phyloP scores from a whole-genome alignment of 2,797 vertebrate genomes.

The Gastrophryne carolinensis region DNA sequence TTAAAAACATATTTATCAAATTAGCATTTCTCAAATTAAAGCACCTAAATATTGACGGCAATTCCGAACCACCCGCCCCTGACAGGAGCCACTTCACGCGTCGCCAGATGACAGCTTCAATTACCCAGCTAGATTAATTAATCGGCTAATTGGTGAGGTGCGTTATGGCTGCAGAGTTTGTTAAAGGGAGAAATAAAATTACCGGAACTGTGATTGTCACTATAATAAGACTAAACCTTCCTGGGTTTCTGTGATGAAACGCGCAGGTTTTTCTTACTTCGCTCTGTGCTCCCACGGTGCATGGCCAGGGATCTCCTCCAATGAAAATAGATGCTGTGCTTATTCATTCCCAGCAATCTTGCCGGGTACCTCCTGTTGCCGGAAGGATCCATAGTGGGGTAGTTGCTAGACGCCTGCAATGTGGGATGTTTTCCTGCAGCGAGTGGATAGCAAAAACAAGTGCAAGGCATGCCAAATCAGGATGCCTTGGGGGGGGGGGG shows the following conservation, averaged over 20 bases:
- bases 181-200: not conserved
- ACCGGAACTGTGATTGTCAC: too few relatives aligned
- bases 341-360: too few relatives aligned
- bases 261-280: too few relatives aligned
- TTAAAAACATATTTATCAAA: slow-evolving; percentile 44
- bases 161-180: not conserved
- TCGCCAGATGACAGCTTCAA: slow-evolving; percentile 41
- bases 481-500: not conserved
- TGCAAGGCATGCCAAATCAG: not conserved
- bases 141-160: slow-evolving; percentile 42
- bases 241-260: too few relatives aligned
- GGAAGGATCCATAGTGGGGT: too few relatives aligned
- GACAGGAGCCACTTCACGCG: slow-evolving; percentile 32
- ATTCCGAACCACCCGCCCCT: slow-evolving; percentile 5
- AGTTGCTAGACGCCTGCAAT: too few relatives aligned
- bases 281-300: too few relatives aligned
- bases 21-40: slow-evolving; percentile 43
- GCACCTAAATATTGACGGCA: slow-evolving; percentile 41
- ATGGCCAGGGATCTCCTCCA: too few relatives aligned
- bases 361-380: too few relatives aligned
- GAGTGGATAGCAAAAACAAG: not conserved
- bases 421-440: too few relatives aligned
- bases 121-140: slow-evolving; percentile 39
- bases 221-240: too few relatives aligned
- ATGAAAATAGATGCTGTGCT: too few relatives aligned